Evolutionary conservation across 2,888 invertebrate species (phyloP).

Genomic region (Scaptomyza caliginosa): DNA sequence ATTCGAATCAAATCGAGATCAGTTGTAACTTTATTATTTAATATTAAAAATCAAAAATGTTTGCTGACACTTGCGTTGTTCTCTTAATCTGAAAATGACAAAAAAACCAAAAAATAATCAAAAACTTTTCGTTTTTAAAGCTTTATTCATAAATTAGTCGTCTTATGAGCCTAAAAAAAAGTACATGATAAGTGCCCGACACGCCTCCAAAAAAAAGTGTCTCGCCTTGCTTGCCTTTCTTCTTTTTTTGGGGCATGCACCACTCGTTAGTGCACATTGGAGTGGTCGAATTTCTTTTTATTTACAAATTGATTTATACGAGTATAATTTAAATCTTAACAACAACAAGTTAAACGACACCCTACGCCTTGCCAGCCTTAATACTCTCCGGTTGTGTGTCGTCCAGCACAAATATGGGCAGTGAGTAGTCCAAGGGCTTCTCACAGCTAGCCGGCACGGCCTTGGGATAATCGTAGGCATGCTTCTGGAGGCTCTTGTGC

Average conservation of each 20-base stretch:
- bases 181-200: slow-evolving; percentile 33
- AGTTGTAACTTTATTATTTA: slow-evolving; percentile 63
- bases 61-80: slow-evolving; percentile 58
- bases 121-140: slow-evolving; percentile 60
- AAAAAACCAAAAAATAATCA: too few relatives aligned
- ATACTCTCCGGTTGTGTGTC: slow-evolving; percentile 68
- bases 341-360: slow-evolving; percentile 14
- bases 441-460: slow-evolving; percentile 52
- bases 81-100: not conserved
- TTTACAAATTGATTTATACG: slow-evolving; percentile 73
- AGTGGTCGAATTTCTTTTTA: slow-evolving; percentile 46
- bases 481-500: slow-evolving; percentile 57
- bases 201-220: not conserved
- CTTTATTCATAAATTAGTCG: slow-evolving; percentile 80
- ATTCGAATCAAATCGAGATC: slow-evolving; percentile 26
- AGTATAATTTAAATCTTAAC: slow-evolving; percentile 62
- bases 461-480: slow-evolving; percentile 57
- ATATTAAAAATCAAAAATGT: slow-evolving; percentile 59
- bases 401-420: slow-evolving; percentile 84
- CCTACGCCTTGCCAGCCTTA: slow-evolving; percentile 65
- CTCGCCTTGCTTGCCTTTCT: not conserved
- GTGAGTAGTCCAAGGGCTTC: slow-evolving; percentile 81
- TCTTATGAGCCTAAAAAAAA: slow-evolving; percentile 64
- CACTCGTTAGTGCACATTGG: slow-evolving; percentile 4
- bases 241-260: slow-evolving; percentile 15